Evolutionary conservation across 37 sponge, comb jelly and placozoan species (phyloP).

Genomic region (Theonella swinhoei): DNA sequence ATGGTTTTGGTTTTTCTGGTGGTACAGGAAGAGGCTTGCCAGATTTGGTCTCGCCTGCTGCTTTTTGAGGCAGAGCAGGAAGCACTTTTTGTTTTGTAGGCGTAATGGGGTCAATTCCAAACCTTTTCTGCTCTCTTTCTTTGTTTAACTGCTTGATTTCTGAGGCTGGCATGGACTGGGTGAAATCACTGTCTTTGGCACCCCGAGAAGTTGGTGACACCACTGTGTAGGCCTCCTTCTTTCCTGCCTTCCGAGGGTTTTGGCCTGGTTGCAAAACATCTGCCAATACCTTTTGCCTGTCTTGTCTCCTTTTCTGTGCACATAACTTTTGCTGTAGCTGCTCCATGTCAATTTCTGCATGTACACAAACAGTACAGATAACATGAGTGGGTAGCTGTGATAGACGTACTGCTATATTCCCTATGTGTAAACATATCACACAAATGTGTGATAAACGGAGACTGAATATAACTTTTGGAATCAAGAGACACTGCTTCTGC

Average conservation of each 20-base stretch:
- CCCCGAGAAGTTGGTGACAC: neutral
- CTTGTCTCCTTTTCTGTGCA: conserved; percentile 14
- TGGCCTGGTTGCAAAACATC: neutral
- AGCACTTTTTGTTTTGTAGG: too few relatives aligned
- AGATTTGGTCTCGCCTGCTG: too few relatives aligned
- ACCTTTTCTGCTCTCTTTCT: neutral
- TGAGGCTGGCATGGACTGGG: neutral
- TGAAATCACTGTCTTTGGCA: neutral
- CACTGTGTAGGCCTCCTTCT: neutral
- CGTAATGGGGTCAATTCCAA: neutral
- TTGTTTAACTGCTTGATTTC: neutral
- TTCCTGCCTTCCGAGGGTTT: neutral
- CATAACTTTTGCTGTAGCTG: conserved; percentile 24
- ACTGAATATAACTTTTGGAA: too few relatives aligned
- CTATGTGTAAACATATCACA: neutral
- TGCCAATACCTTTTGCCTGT: neutral
- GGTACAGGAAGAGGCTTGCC: conserved; percentile 6
- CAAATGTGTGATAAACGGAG: neutral
- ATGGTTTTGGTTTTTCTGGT: too few relatives aligned
- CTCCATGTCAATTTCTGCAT: conserved; percentile 43
- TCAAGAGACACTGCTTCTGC: too few relatives aligned
- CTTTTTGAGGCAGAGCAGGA: too few relatives aligned
- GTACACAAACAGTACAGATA: neutral
- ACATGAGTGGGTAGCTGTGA: neutral
- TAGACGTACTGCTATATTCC: too few relatives aligned